A percentile compares a stretch with the other conserved stretches of the same genome.
These are phyloP conservation scores for Xyliphius kryptos DNA, from an alignment of 2,113 vertebrate genomes.

Conservation along the genomic window DNA sequence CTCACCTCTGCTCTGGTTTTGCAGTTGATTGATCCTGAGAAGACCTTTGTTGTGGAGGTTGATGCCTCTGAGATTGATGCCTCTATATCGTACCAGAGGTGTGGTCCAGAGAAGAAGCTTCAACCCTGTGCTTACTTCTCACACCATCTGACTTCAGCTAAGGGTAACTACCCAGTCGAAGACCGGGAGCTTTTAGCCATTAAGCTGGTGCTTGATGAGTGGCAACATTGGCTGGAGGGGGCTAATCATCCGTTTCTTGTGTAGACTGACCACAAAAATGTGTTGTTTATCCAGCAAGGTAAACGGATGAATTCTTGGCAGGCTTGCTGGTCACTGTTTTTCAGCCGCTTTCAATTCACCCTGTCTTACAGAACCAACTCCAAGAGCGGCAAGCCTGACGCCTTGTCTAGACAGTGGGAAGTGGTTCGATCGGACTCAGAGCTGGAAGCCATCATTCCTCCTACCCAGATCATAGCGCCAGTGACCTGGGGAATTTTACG, in stretches of 20 bases:
- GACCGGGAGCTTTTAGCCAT: neutral
- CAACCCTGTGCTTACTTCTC: neutral
- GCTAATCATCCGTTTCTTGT: neutral
- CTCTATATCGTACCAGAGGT: neutral
- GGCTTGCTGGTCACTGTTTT: neutral
- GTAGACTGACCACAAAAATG: neutral
- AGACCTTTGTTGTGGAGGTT: no score
- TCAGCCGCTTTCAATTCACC: neutral
- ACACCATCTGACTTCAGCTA: neutral
- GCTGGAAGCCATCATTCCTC: neutral
- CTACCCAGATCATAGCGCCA: neutral
- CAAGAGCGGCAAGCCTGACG: neutral
- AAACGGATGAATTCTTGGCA: neutral
- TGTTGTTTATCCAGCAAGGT: neutral
- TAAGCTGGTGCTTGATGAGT: neutral
- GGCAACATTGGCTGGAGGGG: neutral
- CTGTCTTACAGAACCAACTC: neutral
- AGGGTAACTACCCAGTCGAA: neutral
- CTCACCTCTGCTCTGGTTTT: no score
- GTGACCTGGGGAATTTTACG: no score
- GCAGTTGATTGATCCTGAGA: no score
- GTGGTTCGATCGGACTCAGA: neutral
- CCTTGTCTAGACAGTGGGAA: neutral
- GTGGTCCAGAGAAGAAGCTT: neutral
- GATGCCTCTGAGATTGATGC: neutral